phyloP scores from a whole-genome alignment of 2,113 vertebrate genomes.

The Phyllostomus hastatus region DNA sequence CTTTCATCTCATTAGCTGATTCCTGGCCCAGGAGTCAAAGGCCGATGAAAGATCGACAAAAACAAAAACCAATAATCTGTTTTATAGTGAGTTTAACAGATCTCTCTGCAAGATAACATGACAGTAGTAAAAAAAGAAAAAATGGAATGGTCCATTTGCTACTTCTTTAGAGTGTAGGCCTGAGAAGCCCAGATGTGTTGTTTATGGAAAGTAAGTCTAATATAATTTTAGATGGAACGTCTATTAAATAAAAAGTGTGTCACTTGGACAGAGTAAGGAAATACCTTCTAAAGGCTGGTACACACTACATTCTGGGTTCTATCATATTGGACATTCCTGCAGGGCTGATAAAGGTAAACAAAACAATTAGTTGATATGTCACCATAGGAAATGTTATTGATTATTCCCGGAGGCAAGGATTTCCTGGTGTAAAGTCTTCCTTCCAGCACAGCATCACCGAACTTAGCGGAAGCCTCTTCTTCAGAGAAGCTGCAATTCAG shows the following conservation, averaged over 20 bases:
- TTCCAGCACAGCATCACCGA: not conserved
- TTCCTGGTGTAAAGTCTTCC: not conserved
- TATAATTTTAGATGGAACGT: not conserved
- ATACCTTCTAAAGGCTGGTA: not conserved
- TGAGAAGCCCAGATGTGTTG: not conserved
- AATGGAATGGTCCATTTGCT: not conserved
- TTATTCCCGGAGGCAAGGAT: not conserved
- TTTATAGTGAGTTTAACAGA: not conserved
- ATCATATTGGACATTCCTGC: no score
- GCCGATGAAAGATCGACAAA: not conserved
- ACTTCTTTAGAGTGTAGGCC: not conserved
- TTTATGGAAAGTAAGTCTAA: not conserved
- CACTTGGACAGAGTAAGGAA: not conserved
- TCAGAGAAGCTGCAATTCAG: not conserved
- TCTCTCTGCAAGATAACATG: not conserved
- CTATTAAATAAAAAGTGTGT: not conserved
- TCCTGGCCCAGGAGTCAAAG: not conserved
- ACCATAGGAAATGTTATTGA: not conserved
- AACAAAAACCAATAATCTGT: not conserved
- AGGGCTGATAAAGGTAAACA: not conserved
- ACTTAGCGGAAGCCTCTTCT: not conserved
- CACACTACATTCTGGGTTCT: not conserved
- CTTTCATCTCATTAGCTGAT: not conserved
- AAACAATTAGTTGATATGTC: not conserved
- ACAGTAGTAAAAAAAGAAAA: not conserved